Evolutionary conservation across 2,888 invertebrate species (phyloP).

Genomic region (Pilophorus perplexus): DNA sequence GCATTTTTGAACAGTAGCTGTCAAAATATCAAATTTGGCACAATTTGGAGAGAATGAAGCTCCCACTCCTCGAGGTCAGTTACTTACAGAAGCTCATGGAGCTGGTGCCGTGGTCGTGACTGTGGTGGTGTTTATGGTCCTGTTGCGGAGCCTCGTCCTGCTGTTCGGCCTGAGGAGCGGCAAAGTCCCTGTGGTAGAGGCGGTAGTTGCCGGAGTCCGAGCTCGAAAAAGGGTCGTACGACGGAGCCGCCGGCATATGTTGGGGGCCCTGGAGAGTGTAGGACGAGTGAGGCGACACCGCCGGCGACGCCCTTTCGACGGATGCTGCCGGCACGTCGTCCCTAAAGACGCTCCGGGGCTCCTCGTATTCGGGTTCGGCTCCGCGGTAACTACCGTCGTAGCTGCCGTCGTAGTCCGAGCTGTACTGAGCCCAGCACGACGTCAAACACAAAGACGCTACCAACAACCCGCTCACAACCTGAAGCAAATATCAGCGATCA

Average conservation of each 20-base stretch:
- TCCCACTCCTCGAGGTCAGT: too few relatives aligned
- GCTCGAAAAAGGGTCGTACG: neutral
- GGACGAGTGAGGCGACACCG: too few relatives aligned
- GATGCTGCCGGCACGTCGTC: neutral
- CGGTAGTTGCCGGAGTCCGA: neutral
- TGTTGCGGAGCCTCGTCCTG: constrained; percentile 4
- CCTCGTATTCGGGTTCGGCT: neutral
- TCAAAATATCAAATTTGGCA: too few relatives aligned
- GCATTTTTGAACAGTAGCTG: too few relatives aligned
- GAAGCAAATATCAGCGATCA: too few relatives aligned
- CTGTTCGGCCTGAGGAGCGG: neutral
- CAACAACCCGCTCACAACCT: too few relatives aligned
- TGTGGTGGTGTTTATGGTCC: constrained; percentile 18
- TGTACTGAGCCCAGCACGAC: constrained; percentile 2
- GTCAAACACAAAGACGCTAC: too few relatives aligned
- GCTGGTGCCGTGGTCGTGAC: constrained; percentile 33
- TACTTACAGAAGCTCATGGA: constrained; percentile 36
- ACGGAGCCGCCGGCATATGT: neutral
- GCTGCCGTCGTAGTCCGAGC: constrained; percentile 7
- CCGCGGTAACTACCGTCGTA: constrained; percentile 6
- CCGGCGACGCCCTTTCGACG: neutral
- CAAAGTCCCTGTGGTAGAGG: constrained; percentile 20
- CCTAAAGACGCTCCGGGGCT: neutral
- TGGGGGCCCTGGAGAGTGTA: neutral
- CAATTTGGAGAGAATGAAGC: too few relatives aligned